phyloP scores from a whole-genome alignment of 1,140 invertebrate species.

The Aphaenogaster ashmeadi region DNA sequence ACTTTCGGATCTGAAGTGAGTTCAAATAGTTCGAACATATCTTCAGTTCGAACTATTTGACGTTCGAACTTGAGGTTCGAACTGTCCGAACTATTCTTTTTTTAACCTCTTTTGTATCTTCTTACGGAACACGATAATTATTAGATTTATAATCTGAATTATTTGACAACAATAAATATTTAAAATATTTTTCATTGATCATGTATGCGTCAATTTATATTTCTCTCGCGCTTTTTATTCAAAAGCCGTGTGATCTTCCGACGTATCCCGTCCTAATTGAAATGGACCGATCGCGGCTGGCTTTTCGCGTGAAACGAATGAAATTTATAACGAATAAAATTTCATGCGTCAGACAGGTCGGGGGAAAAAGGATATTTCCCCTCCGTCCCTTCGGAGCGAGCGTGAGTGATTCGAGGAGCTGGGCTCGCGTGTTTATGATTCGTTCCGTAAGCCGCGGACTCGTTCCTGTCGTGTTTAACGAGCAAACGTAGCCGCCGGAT shows the following conservation, averaged over 20 bases:
- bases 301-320: conserved; percentile 22
- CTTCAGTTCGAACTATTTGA: no score
- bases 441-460: conserved; percentile 56
- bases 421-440: conserved; percentile 55
- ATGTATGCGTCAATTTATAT: background rate
- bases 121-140: background rate
- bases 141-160: background rate
- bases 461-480: conserved; percentile 60
- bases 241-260: background rate
- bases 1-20: no score
- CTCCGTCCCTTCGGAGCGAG: background rate
- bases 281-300: conserved; percentile 11
- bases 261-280: conserved; percentile 12
- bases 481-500: conserved; percentile 58
- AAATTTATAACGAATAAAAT: conserved; percentile 62
- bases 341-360: background rate
- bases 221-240: background rate
- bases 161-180: background rate
- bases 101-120: background rate
- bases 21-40: no score
- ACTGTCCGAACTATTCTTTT: no score
- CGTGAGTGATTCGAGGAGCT: background rate
- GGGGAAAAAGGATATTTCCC: background rate
- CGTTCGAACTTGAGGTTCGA: no score
- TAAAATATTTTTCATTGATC: background rate